Percentiles rank a stretch among this genome's conserved stretches.
These are phyloP conservation scores for Leptatherina wallacei DNA, from an alignment of 2,797 vertebrate species.

Conservation along the genomic window DNA sequence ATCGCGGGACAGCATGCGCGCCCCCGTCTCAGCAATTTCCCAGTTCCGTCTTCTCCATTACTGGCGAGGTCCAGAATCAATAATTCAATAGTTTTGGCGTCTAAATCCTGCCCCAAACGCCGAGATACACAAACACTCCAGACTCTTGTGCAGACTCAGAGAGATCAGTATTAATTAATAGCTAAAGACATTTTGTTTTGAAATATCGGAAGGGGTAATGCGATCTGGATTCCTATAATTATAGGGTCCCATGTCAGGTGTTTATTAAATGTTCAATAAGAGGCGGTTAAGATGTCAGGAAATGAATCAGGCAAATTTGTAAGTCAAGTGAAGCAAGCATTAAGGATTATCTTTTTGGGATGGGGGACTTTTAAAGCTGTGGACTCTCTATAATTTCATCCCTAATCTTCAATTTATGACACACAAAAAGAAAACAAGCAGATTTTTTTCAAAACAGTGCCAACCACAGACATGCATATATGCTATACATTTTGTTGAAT, in stretches of 20 bases:
- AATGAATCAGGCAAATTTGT: conserved; percentile 69
- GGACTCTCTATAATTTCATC: conserved; percentile 12
- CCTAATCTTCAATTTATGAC: conserved; percentile 27
- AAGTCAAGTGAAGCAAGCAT: conserved; percentile 60
- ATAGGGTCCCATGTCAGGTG: conserved; percentile 75
- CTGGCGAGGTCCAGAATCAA: conserved; percentile 80
- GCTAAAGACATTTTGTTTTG: conserved; percentile 78
- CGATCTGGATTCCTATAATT: conserved; percentile 69
- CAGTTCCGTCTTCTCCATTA: conserved; percentile 82
- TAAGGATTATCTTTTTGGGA: conserved; percentile 41
- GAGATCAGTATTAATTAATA: conserved; percentile 85
- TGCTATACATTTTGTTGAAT: conserved; percentile 7
- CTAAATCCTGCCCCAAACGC: conserved; percentile 78
- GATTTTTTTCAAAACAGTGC: background rate
- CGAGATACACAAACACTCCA: conserved; percentile 74
- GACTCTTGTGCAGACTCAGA: conserved; percentile 69
- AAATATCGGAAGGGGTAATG: conserved; percentile 76
- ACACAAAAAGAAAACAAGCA: background rate
- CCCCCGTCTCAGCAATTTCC: conserved; percentile 73
- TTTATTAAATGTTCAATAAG: conserved; percentile 80
- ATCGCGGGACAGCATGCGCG: conserved; percentile 55
- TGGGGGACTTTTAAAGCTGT: conserved; percentile 15
- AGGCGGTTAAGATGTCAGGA: conserved; percentile 75
- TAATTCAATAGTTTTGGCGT: conserved; percentile 87
- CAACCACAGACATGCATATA: too few species aligned